Evolutionary conservation across 2,888 invertebrate genomes (phyloP).

Genomic region (Brachyptera putata): DNA sequence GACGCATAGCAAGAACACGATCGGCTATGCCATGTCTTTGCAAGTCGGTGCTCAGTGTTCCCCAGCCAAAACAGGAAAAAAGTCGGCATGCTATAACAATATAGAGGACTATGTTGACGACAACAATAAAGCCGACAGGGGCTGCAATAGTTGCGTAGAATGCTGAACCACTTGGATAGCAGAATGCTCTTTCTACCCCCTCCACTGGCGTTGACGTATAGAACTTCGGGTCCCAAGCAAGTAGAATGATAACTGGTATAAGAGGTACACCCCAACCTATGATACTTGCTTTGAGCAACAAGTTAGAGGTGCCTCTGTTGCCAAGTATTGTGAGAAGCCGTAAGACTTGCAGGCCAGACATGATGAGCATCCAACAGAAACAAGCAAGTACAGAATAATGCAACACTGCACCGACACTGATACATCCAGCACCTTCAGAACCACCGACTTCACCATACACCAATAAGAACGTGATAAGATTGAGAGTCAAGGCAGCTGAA

Average conservation of each 20-base stretch:
- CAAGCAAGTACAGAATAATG: slow-evolving; percentile 65
- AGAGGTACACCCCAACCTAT: slow-evolving; percentile 60
- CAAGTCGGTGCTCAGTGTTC: neutral
- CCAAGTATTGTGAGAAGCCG: slow-evolving; percentile 64
- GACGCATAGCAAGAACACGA: neutral
- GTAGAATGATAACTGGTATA: slow-evolving; percentile 50
- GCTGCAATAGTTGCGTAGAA: slow-evolving; percentile 5
- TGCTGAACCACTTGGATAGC: neutral
- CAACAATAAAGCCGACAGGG: slow-evolving; percentile 8
- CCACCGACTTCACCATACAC: slow-evolving; percentile 25
- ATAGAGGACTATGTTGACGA: slow-evolving; percentile 8
- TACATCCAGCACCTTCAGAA: slow-evolving; percentile 44
- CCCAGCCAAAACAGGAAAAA: slow-evolving; percentile 12
- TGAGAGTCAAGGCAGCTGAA: slow-evolving; percentile 57
- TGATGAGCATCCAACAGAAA: slow-evolving; percentile 70
- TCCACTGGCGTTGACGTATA: slow-evolving; percentile 45
- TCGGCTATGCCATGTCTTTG: slow-evolving; percentile 1
- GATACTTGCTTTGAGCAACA: slow-evolving; percentile 58
- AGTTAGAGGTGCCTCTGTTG: slow-evolving; percentile 54
- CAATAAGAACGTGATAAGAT: slow-evolving; percentile 48
- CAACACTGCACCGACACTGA: slow-evolving; percentile 56
- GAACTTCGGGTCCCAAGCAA: slow-evolving; percentile 47
- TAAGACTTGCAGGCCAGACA: slow-evolving; percentile 62
- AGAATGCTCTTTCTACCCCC: slow-evolving; percentile 4
- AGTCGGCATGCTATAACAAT: slow-evolving; percentile 36